Evolutionary conservation across 2,888 invertebrate species (phyloP).

Genomic region (Acrobasis repandana): DNA sequence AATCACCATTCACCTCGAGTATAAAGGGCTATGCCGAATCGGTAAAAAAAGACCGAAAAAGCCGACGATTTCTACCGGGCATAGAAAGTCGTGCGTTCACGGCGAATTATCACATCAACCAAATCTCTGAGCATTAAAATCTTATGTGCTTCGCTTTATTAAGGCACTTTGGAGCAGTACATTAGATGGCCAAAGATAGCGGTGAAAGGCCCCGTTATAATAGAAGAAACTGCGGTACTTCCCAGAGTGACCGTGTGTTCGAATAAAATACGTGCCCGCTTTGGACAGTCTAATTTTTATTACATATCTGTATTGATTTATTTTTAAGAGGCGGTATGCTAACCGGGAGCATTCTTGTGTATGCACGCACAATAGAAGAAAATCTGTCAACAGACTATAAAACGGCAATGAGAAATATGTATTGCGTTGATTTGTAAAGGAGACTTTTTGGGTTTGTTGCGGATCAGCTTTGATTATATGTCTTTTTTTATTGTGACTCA

Average conservation of each 20-base stretch:
- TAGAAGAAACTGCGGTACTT: conserved; percentile 68
- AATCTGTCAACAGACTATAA: not conserved
- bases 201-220: conserved; percentile 81
- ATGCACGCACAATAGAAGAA: not conserved
- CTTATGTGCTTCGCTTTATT: conserved; percentile 79
- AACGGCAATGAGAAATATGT: not conserved
- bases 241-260: conserved; percentile 51
- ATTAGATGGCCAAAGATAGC: conserved; percentile 80
- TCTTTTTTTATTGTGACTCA: too few relatives aligned
- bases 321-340: conserved; percentile 22
- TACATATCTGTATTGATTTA: conserved; percentile 53
- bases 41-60: conserved; percentile 15
- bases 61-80: conserved; percentile 26
- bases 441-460: too few relatives aligned
- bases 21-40: conserved; percentile 21
- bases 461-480: too few relatives aligned
- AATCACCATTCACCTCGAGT: not conserved
- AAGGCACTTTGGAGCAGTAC: conserved; percentile 74
- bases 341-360: not conserved
- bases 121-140: conserved; percentile 79
- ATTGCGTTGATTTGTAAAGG: too few relatives aligned
- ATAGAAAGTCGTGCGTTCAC: conserved; percentile 80
- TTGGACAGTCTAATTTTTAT: conserved; percentile 51
- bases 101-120: conserved; percentile 75
- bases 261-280: conserved; percentile 54